phyloP scores from a whole-genome alignment of 1,140 invertebrate genomes.

The Sinonovacula constricta region DNA sequence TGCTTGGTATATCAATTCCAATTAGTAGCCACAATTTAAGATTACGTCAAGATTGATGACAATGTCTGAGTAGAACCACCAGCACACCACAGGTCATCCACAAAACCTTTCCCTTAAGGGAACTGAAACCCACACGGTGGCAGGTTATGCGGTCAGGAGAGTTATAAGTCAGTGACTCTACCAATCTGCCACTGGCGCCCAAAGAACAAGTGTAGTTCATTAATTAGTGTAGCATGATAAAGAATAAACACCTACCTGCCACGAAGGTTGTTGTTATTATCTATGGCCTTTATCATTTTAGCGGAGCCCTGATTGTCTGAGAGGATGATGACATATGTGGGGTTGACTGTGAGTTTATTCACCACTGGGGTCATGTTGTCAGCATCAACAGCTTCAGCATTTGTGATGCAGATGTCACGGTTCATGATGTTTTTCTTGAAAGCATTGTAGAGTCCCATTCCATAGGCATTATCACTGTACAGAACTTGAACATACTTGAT shows the following conservation, averaged over 20 bases:
- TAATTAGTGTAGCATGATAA: too few relatives aligned
- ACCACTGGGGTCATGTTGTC: constrained; percentile 37
- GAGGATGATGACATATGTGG: constrained; percentile 17
- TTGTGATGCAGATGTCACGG: constrained; percentile 53
- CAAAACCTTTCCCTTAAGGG: background rate
- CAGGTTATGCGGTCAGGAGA: too few relatives aligned
- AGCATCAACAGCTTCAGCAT: constrained; percentile 6
- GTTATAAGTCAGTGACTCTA: too few relatives aligned
- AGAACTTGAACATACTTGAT: constrained; percentile 58
- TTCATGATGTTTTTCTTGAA: constrained; percentile 54
- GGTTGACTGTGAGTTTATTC: constrained; percentile 29
- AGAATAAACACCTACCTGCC: too few relatives aligned
- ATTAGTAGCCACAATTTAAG: too few relatives aligned
- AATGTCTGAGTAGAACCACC: too few relatives aligned
- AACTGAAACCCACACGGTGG: background rate
- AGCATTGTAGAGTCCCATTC: constrained; percentile 55
- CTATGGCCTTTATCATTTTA: background rate
- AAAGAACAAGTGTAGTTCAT: too few relatives aligned
- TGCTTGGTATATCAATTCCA: too few relatives aligned
- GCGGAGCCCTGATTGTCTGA: background rate
- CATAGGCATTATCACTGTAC: constrained; percentile 57
- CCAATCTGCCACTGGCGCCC: too few relatives aligned
- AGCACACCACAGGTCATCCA: too few relatives aligned
- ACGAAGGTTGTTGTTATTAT: background rate
- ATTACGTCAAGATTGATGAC: too few relatives aligned